Evolutionary conservation across 2,888 invertebrate species (phyloP), one percentile per base, ranked within the genome.

Genomic region (Drymonia ruficornis): DNA sequence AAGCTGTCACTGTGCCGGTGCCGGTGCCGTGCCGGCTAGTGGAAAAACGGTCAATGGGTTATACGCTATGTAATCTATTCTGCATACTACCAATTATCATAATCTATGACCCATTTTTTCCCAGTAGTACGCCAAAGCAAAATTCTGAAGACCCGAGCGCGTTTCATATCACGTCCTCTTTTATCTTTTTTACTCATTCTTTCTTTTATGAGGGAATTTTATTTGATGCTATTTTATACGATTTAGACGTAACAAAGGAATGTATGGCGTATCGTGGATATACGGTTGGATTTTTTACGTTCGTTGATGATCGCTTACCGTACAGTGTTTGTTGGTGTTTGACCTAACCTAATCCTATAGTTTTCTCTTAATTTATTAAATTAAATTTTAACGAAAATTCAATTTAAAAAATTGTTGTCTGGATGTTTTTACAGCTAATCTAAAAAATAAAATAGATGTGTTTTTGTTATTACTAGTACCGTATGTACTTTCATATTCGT

Each of bases 101-200:
- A 70, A 58, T 80, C 78, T 77, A 19, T 74, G 75, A 16, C 52
- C 42, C 45, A 65, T 68, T 76, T 78, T 80, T 72, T 74, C 69
- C 67, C 70, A 68, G 64, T 65, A 68, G 64, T 65, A 60, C 60
- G 61, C 67, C 63, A 73, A 76, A 80, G 81, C 75, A 80, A 78
- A 72, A 76, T 76, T 73, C 62, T 66, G 63, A 72, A 70, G 68
- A 75, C 67, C 65, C 70, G 63, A 71, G 75, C 72, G 78, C 78
- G 78, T 84, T 83, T 80, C 81, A 83, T 83, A 84, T 81, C 77
- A 76, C 70, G 65, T 56, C 53, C 59, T 59, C 72, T 83, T 84
- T 84, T 80, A 82, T 83, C 75, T 83, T 76, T 74, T 80, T 74
- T 74, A 72, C 70, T 69, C 70, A 69, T 74, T 74, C 66, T 70